Evolutionary conservation across 1,140 invertebrate species (phyloP).

Genomic region (Maconellicoccus hirsutus): DNA sequence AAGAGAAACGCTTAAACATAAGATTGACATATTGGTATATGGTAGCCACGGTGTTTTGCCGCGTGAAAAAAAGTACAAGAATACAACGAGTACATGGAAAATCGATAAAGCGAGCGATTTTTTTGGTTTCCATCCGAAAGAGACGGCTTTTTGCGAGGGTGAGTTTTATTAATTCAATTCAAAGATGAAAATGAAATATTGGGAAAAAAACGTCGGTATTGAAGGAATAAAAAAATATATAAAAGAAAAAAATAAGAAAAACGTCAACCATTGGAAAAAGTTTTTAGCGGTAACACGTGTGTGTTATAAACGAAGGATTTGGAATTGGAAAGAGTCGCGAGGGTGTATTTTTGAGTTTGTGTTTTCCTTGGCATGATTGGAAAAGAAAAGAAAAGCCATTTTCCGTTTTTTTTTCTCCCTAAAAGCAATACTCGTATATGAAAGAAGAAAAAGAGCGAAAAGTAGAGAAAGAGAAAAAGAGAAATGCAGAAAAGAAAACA

Average conservation of each 20-base stretch:
- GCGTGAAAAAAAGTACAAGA: too few relatives aligned
- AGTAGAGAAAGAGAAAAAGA: neutral
- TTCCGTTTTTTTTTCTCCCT: neutral
- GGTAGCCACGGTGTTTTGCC: too few relatives aligned
- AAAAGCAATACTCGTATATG: constrained; percentile 15
- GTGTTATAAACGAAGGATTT: constrained; percentile 21
- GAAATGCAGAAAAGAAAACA: neutral
- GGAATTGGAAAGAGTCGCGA: constrained; percentile 11
- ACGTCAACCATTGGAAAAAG: neutral
- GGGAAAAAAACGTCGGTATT: constrained; percentile 10
- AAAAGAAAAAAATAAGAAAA: neutral
- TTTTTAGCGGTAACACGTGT: constrained; percentile 20
- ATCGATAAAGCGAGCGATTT: neutral
- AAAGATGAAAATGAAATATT: constrained; percentile 18
- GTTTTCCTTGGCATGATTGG: constrained; percentile 19
- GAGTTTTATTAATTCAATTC: constrained; percentile 18
- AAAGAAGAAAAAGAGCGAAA: neutral
- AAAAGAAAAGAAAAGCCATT: constrained; percentile 17
- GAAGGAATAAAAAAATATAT: constrained; percentile 7
- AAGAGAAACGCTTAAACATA: too few relatives aligned
- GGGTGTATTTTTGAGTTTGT: constrained; percentile 20
- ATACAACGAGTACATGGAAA: neutral
- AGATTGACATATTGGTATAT: too few relatives aligned
- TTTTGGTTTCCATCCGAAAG: neutral
- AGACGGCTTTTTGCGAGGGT: neutral